Conservation (phyloP, 2,113 vertebrate genomes). For the Leptobrachium ailaonicum region DNA sequence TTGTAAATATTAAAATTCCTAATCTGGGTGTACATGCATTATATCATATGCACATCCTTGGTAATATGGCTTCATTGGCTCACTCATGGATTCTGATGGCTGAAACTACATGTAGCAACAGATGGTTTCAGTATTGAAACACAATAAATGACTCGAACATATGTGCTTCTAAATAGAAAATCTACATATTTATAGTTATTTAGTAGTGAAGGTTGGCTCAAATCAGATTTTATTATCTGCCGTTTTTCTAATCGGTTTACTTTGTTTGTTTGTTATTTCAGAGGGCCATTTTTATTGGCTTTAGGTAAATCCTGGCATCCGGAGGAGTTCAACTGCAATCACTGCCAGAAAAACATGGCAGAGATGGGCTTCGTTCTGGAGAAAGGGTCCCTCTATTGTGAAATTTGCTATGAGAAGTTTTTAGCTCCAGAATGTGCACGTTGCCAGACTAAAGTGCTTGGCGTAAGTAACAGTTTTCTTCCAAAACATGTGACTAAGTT, state of each 20-base stretch:
- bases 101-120: too few species aligned
- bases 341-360: conserved; percentile 87
- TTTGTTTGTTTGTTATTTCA: conserved; percentile 60
- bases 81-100: too few species aligned
- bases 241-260: not conserved
- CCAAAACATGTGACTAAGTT: too few species aligned
- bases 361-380: conserved; percentile 93
- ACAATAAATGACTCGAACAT: too few species aligned
- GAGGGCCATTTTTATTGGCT: conserved; percentile 93
- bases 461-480: conserved; percentile 72
- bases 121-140: too few species aligned
- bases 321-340: conserved; percentile 91
- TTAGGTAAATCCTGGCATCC: conserved; percentile 97
- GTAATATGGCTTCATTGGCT: too few species aligned
- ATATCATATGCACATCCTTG: too few species aligned
- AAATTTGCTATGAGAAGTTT: conserved; percentile 90
- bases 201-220: not conserved
- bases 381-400: conserved; percentile 84
- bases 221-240: not conserved
- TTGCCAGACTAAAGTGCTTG: conserved; percentile 91
- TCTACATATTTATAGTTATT: too few species aligned
- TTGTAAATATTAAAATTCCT: too few species aligned
- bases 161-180: too few species aligned
- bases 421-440: conserved; percentile 86
- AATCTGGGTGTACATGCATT: too few species aligned